phyloP scores from a whole-genome alignment of 2,113 vertebrate species.

The Shinisaurus crocodilurus region DNA sequence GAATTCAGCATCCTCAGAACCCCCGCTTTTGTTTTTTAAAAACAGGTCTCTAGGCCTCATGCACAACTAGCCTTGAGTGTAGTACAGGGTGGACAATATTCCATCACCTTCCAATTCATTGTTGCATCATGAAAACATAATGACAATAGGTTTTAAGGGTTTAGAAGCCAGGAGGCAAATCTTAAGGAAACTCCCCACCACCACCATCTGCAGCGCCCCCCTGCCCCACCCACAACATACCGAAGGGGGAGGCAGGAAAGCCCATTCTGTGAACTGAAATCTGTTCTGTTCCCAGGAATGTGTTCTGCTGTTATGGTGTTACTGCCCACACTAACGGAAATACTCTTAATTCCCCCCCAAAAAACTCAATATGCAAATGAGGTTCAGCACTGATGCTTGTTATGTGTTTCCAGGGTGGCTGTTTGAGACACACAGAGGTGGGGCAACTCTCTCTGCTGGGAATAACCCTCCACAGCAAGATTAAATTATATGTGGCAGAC shows the following conservation, averaged over 20 bases:
- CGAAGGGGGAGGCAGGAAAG: neutral
- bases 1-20: neutral
- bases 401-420: neutral
- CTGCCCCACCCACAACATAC: neutral
- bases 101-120: neutral
- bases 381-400: neutral
- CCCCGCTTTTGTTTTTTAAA: neutral
- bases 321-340: neutral
- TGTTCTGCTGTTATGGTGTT: neutral
- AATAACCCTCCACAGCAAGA: neutral
- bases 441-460: neutral
- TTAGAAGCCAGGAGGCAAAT: neutral
- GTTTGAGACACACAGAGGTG: neutral
- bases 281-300: neutral
- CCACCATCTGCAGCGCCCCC: neutral
- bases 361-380: neutral
- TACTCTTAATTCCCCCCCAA: neutral
- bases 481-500: neutral
- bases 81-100: neutral
- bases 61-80: neutral
- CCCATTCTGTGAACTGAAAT: neutral
- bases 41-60: neutral
- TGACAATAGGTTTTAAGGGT: neutral
- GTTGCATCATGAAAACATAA: neutral
- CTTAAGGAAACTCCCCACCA: neutral